A percentile compares a stretch with the other conserved stretches of the same genome.
These are phyloP conservation scores for Carpatolechia fugitivella DNA, from an alignment of 2,888 invertebrate species.

Conservation along the genomic window DNA sequence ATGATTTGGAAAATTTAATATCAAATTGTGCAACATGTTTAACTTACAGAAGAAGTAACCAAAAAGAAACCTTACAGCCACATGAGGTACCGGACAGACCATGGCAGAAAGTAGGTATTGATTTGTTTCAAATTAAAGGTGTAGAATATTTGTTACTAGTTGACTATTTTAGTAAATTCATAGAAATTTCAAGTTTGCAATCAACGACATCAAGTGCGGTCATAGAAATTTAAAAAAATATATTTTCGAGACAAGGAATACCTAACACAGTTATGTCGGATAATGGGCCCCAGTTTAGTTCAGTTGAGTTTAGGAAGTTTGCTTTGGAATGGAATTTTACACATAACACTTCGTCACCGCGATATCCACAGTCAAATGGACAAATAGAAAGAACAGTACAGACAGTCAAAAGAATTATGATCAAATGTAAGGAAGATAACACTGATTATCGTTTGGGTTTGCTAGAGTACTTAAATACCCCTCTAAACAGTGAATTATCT, in stretches of 20 bases:
- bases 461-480: conserved; percentile 7
- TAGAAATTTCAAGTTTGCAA: neutral
- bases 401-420: conserved; percentile 19
- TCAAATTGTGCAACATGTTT: neutral
- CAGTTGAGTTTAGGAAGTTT: conserved; percentile 14
- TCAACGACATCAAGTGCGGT: conserved; percentile 6
- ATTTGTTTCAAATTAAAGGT: conserved; percentile 14
- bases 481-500: neutral
- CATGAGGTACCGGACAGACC: conserved; percentile 14
- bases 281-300: conserved; percentile 17
- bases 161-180: conserved; percentile 1
- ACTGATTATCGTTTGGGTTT: conserved; percentile 4
- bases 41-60: conserved; percentile 5
- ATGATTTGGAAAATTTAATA: neutral
- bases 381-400: too few relatives aligned
- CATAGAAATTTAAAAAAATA: conserved; percentile 13
- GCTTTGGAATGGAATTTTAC: conserved; percentile 14
- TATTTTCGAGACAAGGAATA: conserved; percentile 18
- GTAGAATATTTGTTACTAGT: neutral
- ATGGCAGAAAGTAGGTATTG: conserved; percentile 10
- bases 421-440: conserved; percentile 6
- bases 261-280: conserved; percentile 16
- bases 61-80: conserved; percentile 5
- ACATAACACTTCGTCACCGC: conserved; percentile 16
- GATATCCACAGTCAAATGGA: conserved; percentile 20